These are phyloP conservation scores for Pseudopipra pipra DNA, from an alignment of 2,113 vertebrate species.

Conservation along the genomic window DNA sequence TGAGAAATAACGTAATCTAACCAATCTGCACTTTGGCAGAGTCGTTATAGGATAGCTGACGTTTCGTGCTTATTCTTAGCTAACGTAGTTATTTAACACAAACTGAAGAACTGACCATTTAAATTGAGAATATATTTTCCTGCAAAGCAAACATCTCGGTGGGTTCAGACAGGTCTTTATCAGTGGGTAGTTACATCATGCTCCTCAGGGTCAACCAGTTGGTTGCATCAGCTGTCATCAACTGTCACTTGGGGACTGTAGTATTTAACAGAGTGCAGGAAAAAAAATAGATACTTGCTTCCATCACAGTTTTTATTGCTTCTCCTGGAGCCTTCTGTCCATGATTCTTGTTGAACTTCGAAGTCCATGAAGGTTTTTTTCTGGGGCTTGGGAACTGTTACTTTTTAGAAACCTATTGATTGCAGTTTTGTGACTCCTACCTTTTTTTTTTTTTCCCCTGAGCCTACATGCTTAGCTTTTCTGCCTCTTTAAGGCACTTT, in stretches of 20 bases:
- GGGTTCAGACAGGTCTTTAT: not conserved
- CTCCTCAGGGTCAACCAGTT: not conserved
- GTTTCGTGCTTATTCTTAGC: not conserved
- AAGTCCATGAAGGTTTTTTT: not conserved
- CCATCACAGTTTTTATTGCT: not conserved
- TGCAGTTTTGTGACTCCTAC: not conserved
- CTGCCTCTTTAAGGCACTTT: not conserved
- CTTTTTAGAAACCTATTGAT: not conserved
- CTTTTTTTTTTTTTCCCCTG: not conserved
- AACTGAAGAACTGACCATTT: not conserved
- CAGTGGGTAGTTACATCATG: rapidly evolving
- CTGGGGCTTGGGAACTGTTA: not conserved
- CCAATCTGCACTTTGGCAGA: not conserved
- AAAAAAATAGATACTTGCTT: not conserved
- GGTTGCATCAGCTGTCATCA: not conserved
- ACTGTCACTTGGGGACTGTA: not conserved
- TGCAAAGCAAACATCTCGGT: not conserved
- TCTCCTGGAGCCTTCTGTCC: not conserved
- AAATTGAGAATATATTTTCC: not conserved
- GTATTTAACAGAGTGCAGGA: not conserved
- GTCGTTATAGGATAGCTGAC: not conserved
- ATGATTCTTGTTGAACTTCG: not conserved
- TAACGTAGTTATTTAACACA: not conserved
- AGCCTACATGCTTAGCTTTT: not conserved
- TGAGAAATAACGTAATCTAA: not conserved